Conservation (phyloP, 2,113 vertebrate genomes). For the Platysteira castanea region DNA sequence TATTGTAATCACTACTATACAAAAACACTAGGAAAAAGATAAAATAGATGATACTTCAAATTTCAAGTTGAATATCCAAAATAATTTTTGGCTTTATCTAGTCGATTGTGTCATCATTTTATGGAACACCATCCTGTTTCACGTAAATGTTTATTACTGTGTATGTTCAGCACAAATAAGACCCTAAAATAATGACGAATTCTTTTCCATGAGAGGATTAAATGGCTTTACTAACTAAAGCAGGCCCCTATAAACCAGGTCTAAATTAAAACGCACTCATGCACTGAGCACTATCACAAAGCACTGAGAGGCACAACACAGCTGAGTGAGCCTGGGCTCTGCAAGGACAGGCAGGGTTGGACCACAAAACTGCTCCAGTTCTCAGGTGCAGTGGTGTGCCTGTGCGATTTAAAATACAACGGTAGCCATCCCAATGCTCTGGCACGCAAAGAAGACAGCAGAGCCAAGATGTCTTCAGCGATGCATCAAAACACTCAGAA, state of each 20-base stretch:
- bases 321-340: neutral
- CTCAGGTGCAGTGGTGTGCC: rapidly evolving
- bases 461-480: neutral
- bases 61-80: neutral
- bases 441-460: rapidly evolving
- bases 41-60: neutral
- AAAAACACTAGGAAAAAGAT: neutral
- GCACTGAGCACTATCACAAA: neutral
- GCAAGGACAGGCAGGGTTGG: neutral
- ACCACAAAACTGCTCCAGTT: no score
- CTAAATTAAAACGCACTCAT: neutral
- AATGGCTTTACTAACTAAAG: neutral
- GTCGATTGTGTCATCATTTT: neutral
- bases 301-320: neutral
- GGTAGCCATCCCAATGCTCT: no score
- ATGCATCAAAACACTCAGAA: neutral
- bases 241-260: neutral
- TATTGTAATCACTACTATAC: rapidly evolving
- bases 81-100: neutral
- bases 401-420: rapidly evolving
- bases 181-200: neutral
- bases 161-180: neutral
- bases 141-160: rapidly evolving
- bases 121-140: neutral
- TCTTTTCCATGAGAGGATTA: neutral